Percentiles rank a stretch among this genome's conserved stretches.
phyloP scores from a whole-genome alignment of 2,888 invertebrate genomes.

The Euplexia lucipara region DNA sequence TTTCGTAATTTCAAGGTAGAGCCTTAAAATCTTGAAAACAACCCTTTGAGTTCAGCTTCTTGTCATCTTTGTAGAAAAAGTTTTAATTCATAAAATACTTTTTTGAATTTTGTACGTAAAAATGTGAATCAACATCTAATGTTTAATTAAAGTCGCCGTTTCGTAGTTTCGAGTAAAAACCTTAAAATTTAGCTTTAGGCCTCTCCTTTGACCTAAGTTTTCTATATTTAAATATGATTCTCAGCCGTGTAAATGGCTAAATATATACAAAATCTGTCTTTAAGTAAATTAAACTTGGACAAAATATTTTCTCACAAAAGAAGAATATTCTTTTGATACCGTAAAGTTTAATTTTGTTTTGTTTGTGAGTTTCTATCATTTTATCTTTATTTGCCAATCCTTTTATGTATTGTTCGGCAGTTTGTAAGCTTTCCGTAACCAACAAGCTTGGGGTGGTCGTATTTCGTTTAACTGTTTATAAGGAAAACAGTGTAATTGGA shows the following conservation, averaged over 20 bases:
- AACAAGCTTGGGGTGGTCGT: conserved; percentile 7
- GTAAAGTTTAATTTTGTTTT: conserved; percentile 63
- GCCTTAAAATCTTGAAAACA: too few species aligned
- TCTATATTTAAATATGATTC: conserved; percentile 11
- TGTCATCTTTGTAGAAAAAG: background rate
- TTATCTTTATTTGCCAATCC: conserved; percentile 36
- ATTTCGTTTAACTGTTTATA: conserved; percentile 20
- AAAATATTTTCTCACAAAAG: conserved; percentile 66
- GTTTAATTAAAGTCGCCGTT: conserved; percentile 8
- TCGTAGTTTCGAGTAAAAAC: background rate
- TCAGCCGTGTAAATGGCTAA: conserved; percentile 49
- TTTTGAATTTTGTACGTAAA: background rate
- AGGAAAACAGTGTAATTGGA: conserved; percentile 10
- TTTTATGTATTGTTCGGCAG: conserved; percentile 39
- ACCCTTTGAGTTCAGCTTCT: too few species aligned
- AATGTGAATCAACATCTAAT: background rate
- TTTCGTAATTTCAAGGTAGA: too few species aligned
- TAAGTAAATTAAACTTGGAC: conserved; percentile 74
- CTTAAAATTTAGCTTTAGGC: background rate
- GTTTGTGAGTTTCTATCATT: conserved; percentile 33
- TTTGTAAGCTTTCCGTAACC: conserved; percentile 25
- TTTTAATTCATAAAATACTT: background rate
- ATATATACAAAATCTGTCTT: conserved; percentile 57
- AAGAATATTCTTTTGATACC: conserved; percentile 56
- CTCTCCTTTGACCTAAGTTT: conserved; percentile 16